phyloP scores from a whole-genome alignment of 2,888 invertebrate species.

The Smittia aterrima region DNA sequence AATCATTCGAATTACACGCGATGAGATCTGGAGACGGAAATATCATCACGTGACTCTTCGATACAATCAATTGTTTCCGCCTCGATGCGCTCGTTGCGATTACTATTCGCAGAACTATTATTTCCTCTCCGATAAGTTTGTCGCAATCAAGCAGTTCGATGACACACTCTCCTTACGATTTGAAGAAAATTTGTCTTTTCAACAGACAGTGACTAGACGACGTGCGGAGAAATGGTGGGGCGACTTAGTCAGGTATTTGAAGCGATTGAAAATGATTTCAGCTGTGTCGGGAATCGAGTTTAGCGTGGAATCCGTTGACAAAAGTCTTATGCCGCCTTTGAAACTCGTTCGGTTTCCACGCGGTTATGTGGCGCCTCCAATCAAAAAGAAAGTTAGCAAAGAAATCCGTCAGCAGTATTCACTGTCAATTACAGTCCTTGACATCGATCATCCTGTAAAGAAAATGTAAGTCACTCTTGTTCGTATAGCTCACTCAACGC shows the following conservation, averaged over 20 bases:
- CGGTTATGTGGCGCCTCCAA: conserved; percentile 30
- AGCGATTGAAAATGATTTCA: background rate
- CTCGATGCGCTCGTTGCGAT: conserved; percentile 38
- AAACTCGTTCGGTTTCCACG: conserved; percentile 32
- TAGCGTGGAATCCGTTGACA: conserved; percentile 18
- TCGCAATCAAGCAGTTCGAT: conserved; percentile 34
- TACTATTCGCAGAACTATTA: conserved; percentile 38
- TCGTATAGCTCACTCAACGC: background rate
- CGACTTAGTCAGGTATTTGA: conserved; percentile 25
- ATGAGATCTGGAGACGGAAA: conserved; percentile 37
- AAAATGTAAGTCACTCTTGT: conserved; percentile 9
- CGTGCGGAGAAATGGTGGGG: conserved; percentile 40
- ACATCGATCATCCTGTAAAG: conserved; percentile 26
- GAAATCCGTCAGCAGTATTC: conserved; percentile 29
- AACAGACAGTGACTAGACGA: conserved; percentile 27
- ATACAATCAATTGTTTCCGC: conserved; percentile 36
- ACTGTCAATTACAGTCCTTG: conserved; percentile 20
- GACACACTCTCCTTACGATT: conserved; percentile 31
- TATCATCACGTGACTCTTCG: conserved; percentile 26
- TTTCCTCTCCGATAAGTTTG: conserved; percentile 34
- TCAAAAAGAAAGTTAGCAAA: conserved; percentile 2
- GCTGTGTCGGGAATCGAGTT: background rate
- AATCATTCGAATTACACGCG: conserved; percentile 35
- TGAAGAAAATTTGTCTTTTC: conserved; percentile 18
- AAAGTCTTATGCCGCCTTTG: conserved; percentile 24